Evolutionary conservation across 2,888 invertebrate species (phyloP).

Genomic region (Acanthosepion lycidas): DNA sequence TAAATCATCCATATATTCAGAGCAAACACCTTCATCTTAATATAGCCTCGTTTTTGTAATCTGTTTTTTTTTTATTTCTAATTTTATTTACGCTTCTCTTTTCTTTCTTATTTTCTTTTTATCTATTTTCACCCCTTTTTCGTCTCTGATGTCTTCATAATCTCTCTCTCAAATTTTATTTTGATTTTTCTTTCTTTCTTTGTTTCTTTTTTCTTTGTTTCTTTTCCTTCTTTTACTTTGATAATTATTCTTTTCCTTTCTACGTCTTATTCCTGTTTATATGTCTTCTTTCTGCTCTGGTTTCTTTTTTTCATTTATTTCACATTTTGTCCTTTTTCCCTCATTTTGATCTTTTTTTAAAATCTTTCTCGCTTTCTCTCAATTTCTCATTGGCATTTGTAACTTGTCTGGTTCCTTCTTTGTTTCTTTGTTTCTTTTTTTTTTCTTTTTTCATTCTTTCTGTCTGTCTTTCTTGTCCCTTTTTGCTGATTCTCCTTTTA

Average conservation of each 20-base stretch:
- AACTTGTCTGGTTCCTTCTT: neutral
- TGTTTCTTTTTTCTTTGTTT: neutral
- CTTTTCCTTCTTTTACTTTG: neutral
- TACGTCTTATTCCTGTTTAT: neutral
- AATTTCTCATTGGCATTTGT: neutral
- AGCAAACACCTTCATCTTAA: neutral
- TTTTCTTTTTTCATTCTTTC: neutral
- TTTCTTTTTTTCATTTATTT: neutral
- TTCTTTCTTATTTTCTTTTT: neutral
- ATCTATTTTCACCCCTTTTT: neutral
- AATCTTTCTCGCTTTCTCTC: no score
- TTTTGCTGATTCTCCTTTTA: no score
- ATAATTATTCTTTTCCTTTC: neutral
- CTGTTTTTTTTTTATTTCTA: neutral
- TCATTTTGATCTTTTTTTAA: no score
- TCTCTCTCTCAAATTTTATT: neutral
- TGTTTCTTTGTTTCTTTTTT: neutral
- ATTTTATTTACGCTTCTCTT: neutral
- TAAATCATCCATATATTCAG: neutral
- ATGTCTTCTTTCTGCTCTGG: neutral
- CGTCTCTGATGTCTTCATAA: neutral
- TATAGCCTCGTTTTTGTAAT: neutral
- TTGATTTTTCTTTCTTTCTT: neutral
- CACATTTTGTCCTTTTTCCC: neutral
- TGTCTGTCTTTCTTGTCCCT: neutral